Percentiles rank a stretch among this genome's conserved stretches.
These are phyloP conservation scores for Salvelinus alpinus DNA, from an alignment of 2,113 vertebrate genomes.

Conservation along the genomic window DNA sequence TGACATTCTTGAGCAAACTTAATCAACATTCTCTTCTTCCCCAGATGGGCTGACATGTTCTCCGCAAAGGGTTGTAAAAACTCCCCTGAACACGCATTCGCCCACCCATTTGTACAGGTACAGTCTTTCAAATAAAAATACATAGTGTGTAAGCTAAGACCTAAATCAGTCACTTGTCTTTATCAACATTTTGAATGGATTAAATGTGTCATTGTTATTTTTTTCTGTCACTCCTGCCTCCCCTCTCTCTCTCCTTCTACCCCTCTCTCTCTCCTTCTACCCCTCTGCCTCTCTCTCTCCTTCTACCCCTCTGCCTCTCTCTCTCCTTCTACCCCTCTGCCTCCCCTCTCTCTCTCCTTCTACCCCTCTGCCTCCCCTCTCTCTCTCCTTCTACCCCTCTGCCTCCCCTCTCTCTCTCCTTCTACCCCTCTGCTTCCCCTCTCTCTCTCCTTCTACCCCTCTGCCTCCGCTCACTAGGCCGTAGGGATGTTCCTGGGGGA, in stretches of 20 bases:
- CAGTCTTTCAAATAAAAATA: neutral
- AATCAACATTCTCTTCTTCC: slow-evolving; percentile 21
- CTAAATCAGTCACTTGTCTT: no score
- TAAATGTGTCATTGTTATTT: no score
- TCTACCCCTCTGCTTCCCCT: neutral
- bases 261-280: neutral
- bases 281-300: neutral
- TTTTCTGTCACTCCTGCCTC: no score
- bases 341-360: no score
- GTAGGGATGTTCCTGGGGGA: slow-evolving; percentile 94
- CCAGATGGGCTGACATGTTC: slow-evolving; percentile 91
- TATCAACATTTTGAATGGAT: no score
- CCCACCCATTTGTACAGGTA: slow-evolving; percentile 92
- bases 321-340: no score
- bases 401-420: neutral
- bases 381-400: neutral
- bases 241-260: no score
- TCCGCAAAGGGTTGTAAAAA: slow-evolving; percentile 73
- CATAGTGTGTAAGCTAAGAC: no score
- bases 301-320: neutral
- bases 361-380: neutral
- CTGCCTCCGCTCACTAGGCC: slow-evolving; percentile 63
- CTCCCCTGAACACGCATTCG: slow-evolving; percentile 71
- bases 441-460: neutral
- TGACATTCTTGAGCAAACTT: neutral